Base-by-base conservation (phyloP, 2,888 invertebrate species). In the Clitarchus hookeri region DNA sequence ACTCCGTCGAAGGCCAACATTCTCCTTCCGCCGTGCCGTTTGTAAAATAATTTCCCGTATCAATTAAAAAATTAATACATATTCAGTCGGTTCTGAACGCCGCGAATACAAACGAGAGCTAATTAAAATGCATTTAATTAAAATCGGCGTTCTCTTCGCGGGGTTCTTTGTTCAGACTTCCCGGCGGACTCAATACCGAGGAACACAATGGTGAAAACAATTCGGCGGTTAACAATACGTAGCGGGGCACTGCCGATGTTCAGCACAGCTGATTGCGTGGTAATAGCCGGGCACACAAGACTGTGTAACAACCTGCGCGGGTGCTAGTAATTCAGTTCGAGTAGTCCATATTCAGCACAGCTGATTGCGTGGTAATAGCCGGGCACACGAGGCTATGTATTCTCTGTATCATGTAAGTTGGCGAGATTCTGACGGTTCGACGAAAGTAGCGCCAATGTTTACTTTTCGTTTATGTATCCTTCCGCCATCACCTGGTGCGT, bases 71-170 rank as follows among this genome's bases (percentile, higher is more conserved):
- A 65, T 36, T 36, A 36, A 36, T 36, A 36, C 4, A 36, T 8
- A n/a, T n/a, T 65, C n/a, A 19, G 65, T 19, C 65, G 11, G 48
- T 48, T n/a, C 65, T 65, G 65, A 65, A 65, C 16, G 65, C 65
- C n/a, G 65, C 19, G n/a, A 65, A 23, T 19, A 16, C 65, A 65
- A 65, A 19, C 23, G 8, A n/a, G 65, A 23, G 65, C 65, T 65
- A 65, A 65, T 65, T 65, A 65, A 65, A 65, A 65, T 65, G 65
- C 65, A n/a, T 65, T 65, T n/a, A 65, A 65, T 65, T 65, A n/a
- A 65, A 65, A n/a, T 23, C 65, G 23, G n/a, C n/a, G 65, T 19
- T 23, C 65, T 65, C 65, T 65, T n/a, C 19, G 65, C 65, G n/a
- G 8, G 65, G 8, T 48, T 6, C n/a, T 65, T 65, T 65, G 65